Evolutionary conservation across 2,888 invertebrate species (phyloP), one percentile per base, ranked within the genome.

Genomic region (Stenurella melanura): DNA sequence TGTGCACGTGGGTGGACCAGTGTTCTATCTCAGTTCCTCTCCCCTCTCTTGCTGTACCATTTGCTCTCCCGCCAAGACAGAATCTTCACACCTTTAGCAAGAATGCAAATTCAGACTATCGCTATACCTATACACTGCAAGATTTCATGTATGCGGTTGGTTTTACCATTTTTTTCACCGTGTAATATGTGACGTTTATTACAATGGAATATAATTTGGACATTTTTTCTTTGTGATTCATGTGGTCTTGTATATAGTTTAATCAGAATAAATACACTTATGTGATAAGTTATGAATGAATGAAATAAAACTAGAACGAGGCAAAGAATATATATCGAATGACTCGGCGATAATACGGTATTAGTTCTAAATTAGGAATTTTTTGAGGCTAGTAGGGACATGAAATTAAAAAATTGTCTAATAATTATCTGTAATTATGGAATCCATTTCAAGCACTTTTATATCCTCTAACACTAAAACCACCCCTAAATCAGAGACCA

Each of bases 1-100:
- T 85, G 86, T 83, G 87, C 88, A 89, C 89, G 89, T 89, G 89
- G 89, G 89, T 89, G 88, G 88, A 89, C 88, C 87, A 87, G 88
- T 87, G 86, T 87, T 86, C 86, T 86, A 84, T 84, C 83, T 82
- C 82, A 78, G 61, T 78, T 74, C 76, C 79, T 81, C 78, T 73
- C 77, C 82, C 78, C 79, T 79, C 81, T 74, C 76, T 68, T 26
- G 56, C 74, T 73, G 61, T 73, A 68, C 69, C 75, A 57, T 74
- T 74, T 72, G 60, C 74, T 76, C 75, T 76, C 83, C 80, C 78
- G 78, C 77, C 80, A 75, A 73, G 76, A 76, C 78, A 77, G 81
- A 84, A 85, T 87, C 85, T 86, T 87, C 87, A 86, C 87, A 87
- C 87, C 87, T 87, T 84, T 82, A 80, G 80, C 80, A 83, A 82